Evolutionary conservation across 2,797 vertebrate species (phyloP), one percentile per base, ranked within the genome.

Genomic region (Falco biarmicus): DNA sequence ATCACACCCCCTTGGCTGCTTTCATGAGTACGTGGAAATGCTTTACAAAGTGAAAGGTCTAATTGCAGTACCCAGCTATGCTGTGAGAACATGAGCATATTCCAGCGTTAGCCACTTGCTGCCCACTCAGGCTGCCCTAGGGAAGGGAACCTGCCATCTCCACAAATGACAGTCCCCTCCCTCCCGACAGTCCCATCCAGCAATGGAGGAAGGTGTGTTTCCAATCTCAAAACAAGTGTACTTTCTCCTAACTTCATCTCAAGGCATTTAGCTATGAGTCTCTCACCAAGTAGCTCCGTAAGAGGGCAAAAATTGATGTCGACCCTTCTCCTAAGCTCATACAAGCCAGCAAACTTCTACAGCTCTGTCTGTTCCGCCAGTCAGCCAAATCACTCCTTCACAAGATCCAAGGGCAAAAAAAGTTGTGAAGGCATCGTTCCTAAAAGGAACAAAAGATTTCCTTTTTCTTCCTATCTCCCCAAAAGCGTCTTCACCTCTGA

Each of bases 41-140:
- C 17, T 75, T 54, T 20, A 12, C 39, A 63, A 29, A 29, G 21
- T 14, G 31, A 50, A 45, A 2, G 4, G 4, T 22, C 29, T 26
- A 11, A 32, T 4, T 59, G 37, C 24, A 60, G n/a, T 4, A 47
- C 39, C 15, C 31, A 76, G 32, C 8, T 37, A 16, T 0, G 0
- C 0, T 61, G 61, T 43, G 56, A 68, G 21, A 31, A 57, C 20
- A 24, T 7, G 11, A 82, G 10, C 12, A 6, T 11, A 13, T 4
- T 29, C 28, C 79, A 43, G 18, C 13, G 10, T 47, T 11, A 54
- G 29, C 11, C 29, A 17, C 21, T 51, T 41, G 11, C 11, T 43
- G 18, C 41, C 66, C 89, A 26, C 15, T 17, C 34, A 25, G 65
- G 50, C 31, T 78, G 73, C 47, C 1, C 0, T 0, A 31, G 32